Conservation (phyloP, 1,140 invertebrate genomes). For the Drosophila pachea region DNA sequence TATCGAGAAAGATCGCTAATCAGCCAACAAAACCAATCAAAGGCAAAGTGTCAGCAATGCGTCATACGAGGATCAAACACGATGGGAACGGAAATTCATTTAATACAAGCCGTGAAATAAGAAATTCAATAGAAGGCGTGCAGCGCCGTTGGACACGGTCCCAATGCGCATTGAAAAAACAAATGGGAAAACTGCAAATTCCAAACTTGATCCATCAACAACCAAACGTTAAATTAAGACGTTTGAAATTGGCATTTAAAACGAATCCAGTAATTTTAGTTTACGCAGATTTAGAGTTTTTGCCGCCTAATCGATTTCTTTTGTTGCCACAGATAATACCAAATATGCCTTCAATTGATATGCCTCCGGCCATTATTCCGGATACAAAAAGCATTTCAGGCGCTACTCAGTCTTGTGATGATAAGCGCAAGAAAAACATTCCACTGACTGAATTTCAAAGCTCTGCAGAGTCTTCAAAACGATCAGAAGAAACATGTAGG, state of each 20-base stretch:
- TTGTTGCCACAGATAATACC: constrained; percentile 52
- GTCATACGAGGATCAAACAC: too few species aligned
- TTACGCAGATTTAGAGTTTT: constrained; percentile 23
- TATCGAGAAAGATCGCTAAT: too few species aligned
- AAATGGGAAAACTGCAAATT: background rate
- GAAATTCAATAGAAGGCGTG: background rate
- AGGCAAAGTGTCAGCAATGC: too few species aligned
- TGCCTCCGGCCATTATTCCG: background rate
- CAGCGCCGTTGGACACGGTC: background rate
- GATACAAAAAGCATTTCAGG: too few species aligned
- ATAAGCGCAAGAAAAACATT: background rate
- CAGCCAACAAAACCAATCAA: too few species aligned
- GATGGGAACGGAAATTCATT: too few species aligned
- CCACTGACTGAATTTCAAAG: background rate
- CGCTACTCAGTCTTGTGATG: background rate
- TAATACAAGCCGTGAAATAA: background rate
- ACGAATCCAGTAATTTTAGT: constrained; percentile 20
- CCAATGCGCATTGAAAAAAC: background rate
- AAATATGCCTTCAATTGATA: constrained; percentile 31
- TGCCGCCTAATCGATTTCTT: constrained; percentile 47
- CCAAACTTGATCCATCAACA: background rate
- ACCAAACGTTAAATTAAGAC: background rate
- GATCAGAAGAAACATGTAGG: too few species aligned
- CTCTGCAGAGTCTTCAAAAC: too few species aligned
- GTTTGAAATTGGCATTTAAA: background rate